These are phyloP conservation scores for Hydropotes inermis DNA, from an alignment of 2,113 vertebrate genomes.

Conservation along the genomic window DNA sequence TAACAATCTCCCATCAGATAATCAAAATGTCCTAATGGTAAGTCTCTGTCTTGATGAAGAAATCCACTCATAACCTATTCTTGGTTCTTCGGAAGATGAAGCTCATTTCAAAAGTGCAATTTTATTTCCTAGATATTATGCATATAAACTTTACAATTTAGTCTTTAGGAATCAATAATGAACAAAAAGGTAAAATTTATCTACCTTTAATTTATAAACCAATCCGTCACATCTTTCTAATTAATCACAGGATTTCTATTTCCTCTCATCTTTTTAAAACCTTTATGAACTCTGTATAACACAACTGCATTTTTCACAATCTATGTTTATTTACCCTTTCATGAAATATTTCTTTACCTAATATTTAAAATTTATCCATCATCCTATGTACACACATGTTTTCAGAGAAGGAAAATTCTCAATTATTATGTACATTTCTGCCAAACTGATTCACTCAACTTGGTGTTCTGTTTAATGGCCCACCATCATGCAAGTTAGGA, in stretches of 20 bases:
- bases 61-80: neutral
- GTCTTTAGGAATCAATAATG: slow-evolving; percentile 6
- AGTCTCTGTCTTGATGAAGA: neutral
- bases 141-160: neutral
- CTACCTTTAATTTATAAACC: neutral
- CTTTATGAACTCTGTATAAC: neutral
- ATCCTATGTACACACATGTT: neutral
- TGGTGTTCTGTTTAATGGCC: neutral
- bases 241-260: neutral
- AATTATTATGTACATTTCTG: neutral
- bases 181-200: neutral
- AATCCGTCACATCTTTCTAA: neutral
- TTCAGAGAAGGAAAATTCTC: neutral
- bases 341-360: neutral
- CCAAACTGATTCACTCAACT: neutral
- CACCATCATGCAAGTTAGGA: neutral
- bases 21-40: neutral
- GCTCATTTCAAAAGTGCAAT: neutral
- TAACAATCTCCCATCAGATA: neutral
- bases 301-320: neutral
- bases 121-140: neutral
- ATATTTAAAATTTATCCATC: neutral
- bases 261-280: neutral
- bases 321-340: neutral
- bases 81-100: neutral